These are phyloP conservation scores for Ophioninae sp. DNA, from an alignment of 2,888 invertebrate genomes.

Conservation along the genomic window DNA sequence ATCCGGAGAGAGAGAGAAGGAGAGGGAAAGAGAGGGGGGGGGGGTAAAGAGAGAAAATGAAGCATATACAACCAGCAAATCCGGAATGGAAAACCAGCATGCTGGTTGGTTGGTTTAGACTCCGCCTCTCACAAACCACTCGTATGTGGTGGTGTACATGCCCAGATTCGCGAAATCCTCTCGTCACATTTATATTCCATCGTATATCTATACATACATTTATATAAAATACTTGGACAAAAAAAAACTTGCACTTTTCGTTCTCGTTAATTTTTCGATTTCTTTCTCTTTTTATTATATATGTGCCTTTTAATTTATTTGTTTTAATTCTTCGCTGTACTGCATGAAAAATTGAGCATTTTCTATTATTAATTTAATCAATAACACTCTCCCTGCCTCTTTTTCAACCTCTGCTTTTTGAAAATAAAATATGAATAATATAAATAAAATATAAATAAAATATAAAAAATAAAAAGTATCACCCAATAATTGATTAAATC, in stretches of 20 bases:
- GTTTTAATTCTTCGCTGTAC: too few species aligned
- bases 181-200: constrained; percentile 28
- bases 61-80: constrained; percentile 48
- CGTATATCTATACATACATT: neutral
- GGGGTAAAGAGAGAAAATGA: constrained; percentile 49
- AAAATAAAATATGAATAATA: too few species aligned
- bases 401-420: too few species aligned
- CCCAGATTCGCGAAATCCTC: constrained; percentile 46
- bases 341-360: too few species aligned
- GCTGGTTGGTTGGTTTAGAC: constrained; percentile 76
- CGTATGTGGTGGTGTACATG: constrained; percentile 44
- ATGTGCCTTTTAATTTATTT: too few species aligned
- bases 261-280: neutral
- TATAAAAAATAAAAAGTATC: too few species aligned
- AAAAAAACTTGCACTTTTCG: neutral
- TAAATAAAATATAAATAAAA: too few species aligned
- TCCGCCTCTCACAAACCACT: constrained; percentile 72
- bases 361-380: too few species aligned
- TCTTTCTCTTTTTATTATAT: neutral
- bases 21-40: constrained; percentile 41
- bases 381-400: too few species aligned
- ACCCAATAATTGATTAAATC: too few species aligned
- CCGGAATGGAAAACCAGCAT: constrained; percentile 68
- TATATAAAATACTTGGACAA: constrained; percentile 8
- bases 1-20: constrained; percentile 20